Conservation (phyloP, 2,888 invertebrate genomes). For the Oscheius sp. region DNA sequence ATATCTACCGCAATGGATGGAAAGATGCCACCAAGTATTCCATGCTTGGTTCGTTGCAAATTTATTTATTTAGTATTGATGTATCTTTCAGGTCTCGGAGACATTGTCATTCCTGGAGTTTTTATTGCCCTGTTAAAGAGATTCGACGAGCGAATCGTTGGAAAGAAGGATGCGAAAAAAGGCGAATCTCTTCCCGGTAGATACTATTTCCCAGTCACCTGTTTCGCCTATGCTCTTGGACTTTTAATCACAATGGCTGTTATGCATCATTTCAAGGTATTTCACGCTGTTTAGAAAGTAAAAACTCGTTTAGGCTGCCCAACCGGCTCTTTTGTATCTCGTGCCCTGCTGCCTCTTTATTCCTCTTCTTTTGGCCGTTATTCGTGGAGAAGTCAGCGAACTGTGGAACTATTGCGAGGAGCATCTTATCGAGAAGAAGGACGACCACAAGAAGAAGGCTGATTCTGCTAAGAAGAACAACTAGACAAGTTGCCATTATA, state of each 20-base stretch:
- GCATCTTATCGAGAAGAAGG: slow-evolving; percentile 65
- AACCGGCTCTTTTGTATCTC: slow-evolving; percentile 95
- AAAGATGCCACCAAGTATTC: slow-evolving; percentile 93
- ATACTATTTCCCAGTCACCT: slow-evolving; percentile 85
- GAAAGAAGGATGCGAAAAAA: slow-evolving; percentile 44
- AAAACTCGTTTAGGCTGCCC: slow-evolving; percentile 74
- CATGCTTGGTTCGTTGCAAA: slow-evolving; percentile 84
- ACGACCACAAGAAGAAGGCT: slow-evolving; percentile 53
- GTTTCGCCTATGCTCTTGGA: slow-evolving; percentile 92
- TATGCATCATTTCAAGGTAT: slow-evolving; percentile 93
- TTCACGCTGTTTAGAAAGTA: neutral
- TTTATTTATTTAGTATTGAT: neutral
- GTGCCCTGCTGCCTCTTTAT: slow-evolving; percentile 95
- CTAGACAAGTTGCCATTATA: slow-evolving; percentile 24
- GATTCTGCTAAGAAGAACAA: slow-evolving; percentile 54
- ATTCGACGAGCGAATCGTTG: slow-evolving; percentile 81
- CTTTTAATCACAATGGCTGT: slow-evolving; percentile 92
- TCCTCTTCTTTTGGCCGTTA: slow-evolving; percentile 86
- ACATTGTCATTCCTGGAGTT: slow-evolving; percentile 98
- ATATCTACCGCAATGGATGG: slow-evolving; percentile 90
- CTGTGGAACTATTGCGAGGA: slow-evolving; percentile 72
- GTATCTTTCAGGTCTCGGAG: slow-evolving; percentile 81
- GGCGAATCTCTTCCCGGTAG: slow-evolving; percentile 42
- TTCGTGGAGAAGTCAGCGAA: slow-evolving; percentile 84
- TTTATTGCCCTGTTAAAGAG: slow-evolving; percentile 95